phyloP scores from a whole-genome alignment of 2,797 vertebrate species.

The Falco columbarius region DNA sequence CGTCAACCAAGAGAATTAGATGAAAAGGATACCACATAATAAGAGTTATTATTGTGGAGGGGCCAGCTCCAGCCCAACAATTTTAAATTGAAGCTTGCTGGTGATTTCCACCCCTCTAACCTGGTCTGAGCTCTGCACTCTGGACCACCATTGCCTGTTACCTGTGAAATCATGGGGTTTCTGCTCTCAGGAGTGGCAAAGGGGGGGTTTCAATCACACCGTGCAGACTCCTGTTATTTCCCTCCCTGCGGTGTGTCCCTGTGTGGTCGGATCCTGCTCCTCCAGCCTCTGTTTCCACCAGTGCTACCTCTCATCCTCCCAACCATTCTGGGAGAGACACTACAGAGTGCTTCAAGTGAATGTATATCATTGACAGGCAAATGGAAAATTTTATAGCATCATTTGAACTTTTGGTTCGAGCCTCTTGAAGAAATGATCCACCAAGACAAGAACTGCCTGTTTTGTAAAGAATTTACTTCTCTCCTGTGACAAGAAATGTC shows the following conservation, averaged over 20 bases:
- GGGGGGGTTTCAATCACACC: not conserved
- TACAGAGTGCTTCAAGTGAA: not conserved
- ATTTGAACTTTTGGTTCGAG: fast-evolving
- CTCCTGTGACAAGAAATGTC: not conserved
- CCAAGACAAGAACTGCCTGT: not conserved
- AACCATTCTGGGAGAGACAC: not conserved
- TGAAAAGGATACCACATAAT: not conserved
- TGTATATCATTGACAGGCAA: not conserved
- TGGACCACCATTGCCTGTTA: not conserved
- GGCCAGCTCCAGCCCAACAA: slow-evolving; percentile 14
- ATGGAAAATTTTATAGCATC: not conserved
- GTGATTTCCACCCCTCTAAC: not conserved
- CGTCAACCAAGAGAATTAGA: not conserved
- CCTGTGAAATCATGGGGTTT: not conserved
- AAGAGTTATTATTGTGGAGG: not conserved
- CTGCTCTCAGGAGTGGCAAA: not conserved
- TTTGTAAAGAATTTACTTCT: not conserved
- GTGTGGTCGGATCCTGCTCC: not conserved
- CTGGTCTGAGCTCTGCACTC: not conserved
- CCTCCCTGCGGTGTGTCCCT: fast-evolving
- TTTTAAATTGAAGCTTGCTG: not conserved
- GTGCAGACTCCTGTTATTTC: not conserved
- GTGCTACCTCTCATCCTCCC: not conserved
- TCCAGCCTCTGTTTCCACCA: not conserved
- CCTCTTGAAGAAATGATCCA: not conserved